Base-by-base conservation (phyloP, 2,113 vertebrate species). In the Mungos mungo region DNA sequence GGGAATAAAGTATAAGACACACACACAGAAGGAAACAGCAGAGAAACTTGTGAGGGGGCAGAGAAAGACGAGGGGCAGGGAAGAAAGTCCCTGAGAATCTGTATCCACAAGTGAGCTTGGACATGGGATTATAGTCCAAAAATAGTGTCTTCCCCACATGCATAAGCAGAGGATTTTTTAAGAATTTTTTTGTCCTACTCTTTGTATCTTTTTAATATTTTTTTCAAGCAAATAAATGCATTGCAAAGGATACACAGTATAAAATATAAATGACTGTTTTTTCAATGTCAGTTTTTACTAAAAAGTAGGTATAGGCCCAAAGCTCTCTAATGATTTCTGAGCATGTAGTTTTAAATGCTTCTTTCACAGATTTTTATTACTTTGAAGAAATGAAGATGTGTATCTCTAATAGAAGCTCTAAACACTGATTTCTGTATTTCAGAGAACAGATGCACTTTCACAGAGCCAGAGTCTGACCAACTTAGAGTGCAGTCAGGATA, bases 321-420 rank as follows among this genome's bases (percentile, higher is more conserved):
- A n/a, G 71, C 41, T 63, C 31, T 68, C 80, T 84, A 57, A 54
- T 79, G 77, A 91, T 27, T 88, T 89, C 57, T 63, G 54, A 80
- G 23, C 54, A 80, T 79, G 14, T 41, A 47, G 11, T 82, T 88
- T 88, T 90, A 76, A 89, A 88, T 57, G 45, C 18, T 57, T 92
- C 54, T 89, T 95, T 66, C 63, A 72, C 15, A 72, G 47, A 35
- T 72, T 68, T 76, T 91, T 88, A 94, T 82, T 96, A 91, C 89
- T 85, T 72, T 96, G 47, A 80, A 95, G 66, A 92, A 90, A 10
- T 82, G 15, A 52, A 66, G 3, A 86, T 52, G 60, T 41, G 2
- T 60, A 86, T 33, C 72, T 76, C n/a, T 45, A 13, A 81, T 13
- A 2, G 18, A 92, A 31, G 16, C 12, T 27, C 66, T 33, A 68